A percentile compares a stretch with the other conserved stretches of the same genome.
These are phyloP conservation scores for Jordanella pulchra DNA, from an alignment of 2,797 vertebrate genomes.

Conservation along the genomic window DNA sequence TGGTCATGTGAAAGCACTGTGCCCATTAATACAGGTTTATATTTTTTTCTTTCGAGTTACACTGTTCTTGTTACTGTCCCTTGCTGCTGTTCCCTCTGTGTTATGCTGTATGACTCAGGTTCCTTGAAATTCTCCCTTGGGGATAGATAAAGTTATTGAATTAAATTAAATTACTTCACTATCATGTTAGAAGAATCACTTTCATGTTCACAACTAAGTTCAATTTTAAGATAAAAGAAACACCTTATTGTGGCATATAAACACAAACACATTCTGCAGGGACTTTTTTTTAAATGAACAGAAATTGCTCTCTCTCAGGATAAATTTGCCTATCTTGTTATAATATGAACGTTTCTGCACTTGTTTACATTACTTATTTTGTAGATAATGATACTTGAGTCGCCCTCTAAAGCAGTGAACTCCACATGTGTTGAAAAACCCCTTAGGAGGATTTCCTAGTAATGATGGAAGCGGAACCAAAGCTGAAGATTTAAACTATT, in stretches of 20 bases:
- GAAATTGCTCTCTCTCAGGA: not conserved
- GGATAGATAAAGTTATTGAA: no score
- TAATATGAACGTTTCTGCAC: constrained; percentile 17
- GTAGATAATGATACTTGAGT: constrained; percentile 35
- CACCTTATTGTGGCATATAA: constrained; percentile 28
- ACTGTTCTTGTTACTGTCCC: no score
- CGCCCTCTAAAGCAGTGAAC: constrained; percentile 9
- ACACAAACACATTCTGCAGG: constrained; percentile 13
- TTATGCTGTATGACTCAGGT: no score
- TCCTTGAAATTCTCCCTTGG: no score
- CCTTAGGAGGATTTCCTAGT: not conserved
- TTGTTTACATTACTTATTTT: constrained; percentile 30
- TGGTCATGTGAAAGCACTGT: constrained; percentile 15
- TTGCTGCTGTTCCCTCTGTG: no score
- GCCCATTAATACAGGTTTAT: not conserved
- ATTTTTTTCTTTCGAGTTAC: no score
- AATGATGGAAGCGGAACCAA: no score
- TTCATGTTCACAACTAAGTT: constrained; percentile 18
- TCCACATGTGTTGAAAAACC: not conserved
- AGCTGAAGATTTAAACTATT: no score
- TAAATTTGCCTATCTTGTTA: constrained; percentile 7
- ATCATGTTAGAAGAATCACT: constrained; percentile 46
- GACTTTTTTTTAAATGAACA: constrained; percentile 29
- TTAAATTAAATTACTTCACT: constrained; percentile 24
- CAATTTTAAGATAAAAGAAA: constrained; percentile 24